Percentiles rank a stretch among this genome's conserved stretches.
phyloP scores from a whole-genome alignment of 2,888 invertebrate genomes.

The Imbricaverruca yamaguchii region DNA sequence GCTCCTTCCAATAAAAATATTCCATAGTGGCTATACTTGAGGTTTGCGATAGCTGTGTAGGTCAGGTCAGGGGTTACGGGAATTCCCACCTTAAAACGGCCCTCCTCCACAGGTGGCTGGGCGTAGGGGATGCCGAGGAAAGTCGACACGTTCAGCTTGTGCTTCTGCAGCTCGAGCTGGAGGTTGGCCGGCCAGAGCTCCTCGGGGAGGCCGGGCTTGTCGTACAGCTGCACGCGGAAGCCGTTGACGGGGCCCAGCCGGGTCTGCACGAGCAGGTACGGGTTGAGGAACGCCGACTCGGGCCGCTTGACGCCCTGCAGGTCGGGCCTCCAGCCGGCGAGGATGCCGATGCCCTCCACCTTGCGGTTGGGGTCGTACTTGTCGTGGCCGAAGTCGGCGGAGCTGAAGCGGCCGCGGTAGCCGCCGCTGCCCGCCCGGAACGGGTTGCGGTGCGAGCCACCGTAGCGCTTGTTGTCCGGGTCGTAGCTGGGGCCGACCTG shows the following conservation, averaged over 20 bases:
- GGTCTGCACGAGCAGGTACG: constrained; percentile 33
- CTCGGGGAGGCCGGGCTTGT: constrained; percentile 63
- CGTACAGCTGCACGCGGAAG: constrained; percentile 77
- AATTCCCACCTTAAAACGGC: constrained; percentile 61
- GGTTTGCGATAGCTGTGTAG: too few species aligned
- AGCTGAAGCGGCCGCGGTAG: constrained; percentile 24
- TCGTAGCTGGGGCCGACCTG: constrained; percentile 23
- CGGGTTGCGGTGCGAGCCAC: not conserved
- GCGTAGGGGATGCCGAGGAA: constrained; percentile 95
- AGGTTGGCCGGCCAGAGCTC: constrained; percentile 28
- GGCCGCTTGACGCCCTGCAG: constrained; percentile 71
- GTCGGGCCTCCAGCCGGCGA: constrained; percentile 77
- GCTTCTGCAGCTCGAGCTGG: constrained; percentile 55
- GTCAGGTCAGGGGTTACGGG: too few species aligned
- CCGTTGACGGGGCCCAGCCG: constrained; percentile 51
- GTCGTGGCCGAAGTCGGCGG: not conserved
- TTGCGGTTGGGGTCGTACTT: not conserved
- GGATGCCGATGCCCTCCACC: constrained; percentile 43
- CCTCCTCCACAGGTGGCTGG: constrained; percentile 75
- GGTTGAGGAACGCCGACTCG: constrained; percentile 59
- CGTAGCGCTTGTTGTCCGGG: not conserved
- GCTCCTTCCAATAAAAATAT: too few species aligned
- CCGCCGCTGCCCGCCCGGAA: not conserved
- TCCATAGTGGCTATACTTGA: too few species aligned
- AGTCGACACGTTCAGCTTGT: constrained; percentile 64